Conservation (phyloP, 2,888 invertebrate species). For the Pristionchus japonicus region DNA sequence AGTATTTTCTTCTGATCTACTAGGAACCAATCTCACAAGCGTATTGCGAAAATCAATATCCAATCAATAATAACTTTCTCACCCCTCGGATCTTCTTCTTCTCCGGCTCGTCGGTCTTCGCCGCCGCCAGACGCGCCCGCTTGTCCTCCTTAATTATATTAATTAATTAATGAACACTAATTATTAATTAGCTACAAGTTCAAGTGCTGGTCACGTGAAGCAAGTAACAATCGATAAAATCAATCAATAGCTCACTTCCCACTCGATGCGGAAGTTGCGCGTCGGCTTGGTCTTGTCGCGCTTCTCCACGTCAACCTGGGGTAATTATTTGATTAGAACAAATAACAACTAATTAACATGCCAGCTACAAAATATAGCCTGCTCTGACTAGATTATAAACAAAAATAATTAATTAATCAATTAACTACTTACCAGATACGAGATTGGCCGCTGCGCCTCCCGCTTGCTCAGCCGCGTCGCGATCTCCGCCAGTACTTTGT, state of each 20-base stretch:
- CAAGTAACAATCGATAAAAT: too few relatives aligned
- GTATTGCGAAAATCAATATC: too few relatives aligned
- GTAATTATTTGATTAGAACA: neutral
- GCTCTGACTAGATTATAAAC: too few relatives aligned
- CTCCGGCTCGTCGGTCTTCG: slow-evolving; percentile 34
- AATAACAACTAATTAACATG: too few relatives aligned
- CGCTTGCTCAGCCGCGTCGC: slow-evolving; percentile 46
- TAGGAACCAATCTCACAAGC: too few relatives aligned
- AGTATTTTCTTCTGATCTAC: too few relatives aligned
- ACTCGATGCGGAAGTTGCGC: slow-evolving; percentile 43
- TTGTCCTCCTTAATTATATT: slow-evolving; percentile 35
- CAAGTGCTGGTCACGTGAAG: too few relatives aligned
- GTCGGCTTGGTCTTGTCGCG: neutral
- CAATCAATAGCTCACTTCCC: neutral
- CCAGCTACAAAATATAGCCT: too few relatives aligned
- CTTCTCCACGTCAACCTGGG: slow-evolving; percentile 18
- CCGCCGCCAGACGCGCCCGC: slow-evolving; percentile 37
- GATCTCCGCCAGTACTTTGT: slow-evolving; percentile 57
- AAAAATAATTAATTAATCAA: neutral
- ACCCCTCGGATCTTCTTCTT: slow-evolving; percentile 47
- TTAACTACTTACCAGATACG: neutral
- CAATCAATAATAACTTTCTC: neutral
- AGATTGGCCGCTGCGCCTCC: neutral
- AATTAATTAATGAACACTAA: neutral
- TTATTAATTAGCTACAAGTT: neutral